A percentile compares a stretch with the other conserved stretches of the same genome.
Conservation (phyloP, 2,113 vertebrate species). For the Odocoileus virginianus region DNA sequence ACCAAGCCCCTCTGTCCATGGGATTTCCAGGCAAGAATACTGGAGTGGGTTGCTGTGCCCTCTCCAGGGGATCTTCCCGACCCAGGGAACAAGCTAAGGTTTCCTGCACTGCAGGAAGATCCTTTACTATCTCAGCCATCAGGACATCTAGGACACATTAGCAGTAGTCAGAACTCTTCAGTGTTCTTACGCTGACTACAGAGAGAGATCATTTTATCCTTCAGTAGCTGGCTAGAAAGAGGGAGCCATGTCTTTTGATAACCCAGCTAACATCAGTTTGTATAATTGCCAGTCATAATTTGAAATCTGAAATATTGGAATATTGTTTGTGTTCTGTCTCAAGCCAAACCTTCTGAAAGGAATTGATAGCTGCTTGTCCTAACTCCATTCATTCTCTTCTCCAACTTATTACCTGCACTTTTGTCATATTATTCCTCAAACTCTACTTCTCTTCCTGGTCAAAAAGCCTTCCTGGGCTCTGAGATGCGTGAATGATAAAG, state of each 20-base stretch:
- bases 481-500: not conserved
- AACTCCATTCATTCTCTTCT: not conserved
- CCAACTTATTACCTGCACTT: not conserved
- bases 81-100: not conserved
- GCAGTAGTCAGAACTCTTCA: not conserved
- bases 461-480: not conserved
- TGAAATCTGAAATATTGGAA: not conserved
- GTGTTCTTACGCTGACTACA: not conserved
- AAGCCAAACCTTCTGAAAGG: not conserved
- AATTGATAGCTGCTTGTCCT: not conserved
- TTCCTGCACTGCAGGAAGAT: not conserved
- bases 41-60: not conserved
- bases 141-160: not conserved
- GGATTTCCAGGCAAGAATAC: not conserved
- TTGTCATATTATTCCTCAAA: not conserved
- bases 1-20: not conserved
- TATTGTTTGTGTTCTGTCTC: not conserved
- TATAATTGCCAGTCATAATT: not conserved
- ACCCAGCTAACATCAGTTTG: not conserved
- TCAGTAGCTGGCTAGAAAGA: not conserved
- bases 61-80: not conserved
- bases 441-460: not conserved
- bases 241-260: not conserved
- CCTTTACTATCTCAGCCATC: not conserved
- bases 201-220: not conserved